phyloP scores from a whole-genome alignment of 2,797 vertebrate species.

The Halcyon smyrnensis region DNA sequence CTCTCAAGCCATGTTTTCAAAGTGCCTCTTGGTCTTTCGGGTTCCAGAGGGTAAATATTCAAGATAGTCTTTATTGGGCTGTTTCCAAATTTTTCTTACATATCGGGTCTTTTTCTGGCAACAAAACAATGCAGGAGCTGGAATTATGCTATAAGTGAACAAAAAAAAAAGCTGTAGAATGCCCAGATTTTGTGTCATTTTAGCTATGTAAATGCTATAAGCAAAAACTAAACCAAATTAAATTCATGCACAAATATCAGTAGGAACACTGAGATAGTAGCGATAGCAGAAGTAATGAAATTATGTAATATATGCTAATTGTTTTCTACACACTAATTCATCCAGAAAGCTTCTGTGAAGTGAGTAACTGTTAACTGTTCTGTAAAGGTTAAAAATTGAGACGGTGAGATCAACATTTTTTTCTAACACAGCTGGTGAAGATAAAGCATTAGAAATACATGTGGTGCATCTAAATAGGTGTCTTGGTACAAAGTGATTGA shows the following conservation, averaged over 20 bases:
- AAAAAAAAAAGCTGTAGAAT: neutral
- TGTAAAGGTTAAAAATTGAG: neutral
- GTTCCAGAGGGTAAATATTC: neutral
- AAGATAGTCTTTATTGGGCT: neutral
- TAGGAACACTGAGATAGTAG: neutral
- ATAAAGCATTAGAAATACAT: neutral
- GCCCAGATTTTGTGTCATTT: neutral
- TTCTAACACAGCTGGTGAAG: neutral
- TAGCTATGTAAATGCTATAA: neutral
- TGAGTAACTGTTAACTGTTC: neutral
- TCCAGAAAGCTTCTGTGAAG: neutral
- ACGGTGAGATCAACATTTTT: neutral
- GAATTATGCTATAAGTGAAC: neutral
- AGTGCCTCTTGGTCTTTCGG: neutral
- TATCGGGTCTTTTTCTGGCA: neutral
- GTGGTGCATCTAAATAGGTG: neutral
- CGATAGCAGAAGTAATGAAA: slow-evolving; percentile 49
- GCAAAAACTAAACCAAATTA: neutral
- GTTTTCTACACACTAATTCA: slow-evolving; percentile 22
- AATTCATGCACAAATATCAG: neutral
- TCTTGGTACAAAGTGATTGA: neutral
- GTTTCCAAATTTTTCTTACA: neutral
- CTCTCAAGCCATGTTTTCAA: neutral
- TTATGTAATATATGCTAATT: slow-evolving; percentile 34
- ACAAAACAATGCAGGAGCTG: neutral